Evolutionary conservation across 1,140 invertebrate genomes (phyloP).

Genomic region (Odontomachus brunneus): DNA sequence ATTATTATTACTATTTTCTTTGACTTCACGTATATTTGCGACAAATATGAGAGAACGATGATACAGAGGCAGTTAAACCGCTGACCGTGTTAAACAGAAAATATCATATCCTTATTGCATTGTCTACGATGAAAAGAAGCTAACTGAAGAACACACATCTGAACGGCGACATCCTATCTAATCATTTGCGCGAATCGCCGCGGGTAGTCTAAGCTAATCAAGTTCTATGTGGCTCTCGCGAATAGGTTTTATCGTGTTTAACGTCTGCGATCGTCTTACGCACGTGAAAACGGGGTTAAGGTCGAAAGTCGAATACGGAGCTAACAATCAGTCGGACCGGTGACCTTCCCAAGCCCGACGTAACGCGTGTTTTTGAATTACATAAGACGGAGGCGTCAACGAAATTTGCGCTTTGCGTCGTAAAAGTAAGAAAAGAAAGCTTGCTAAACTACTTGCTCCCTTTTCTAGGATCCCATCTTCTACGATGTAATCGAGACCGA

Average conservation of each 20-base stretch:
- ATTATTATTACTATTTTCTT: too few species aligned
- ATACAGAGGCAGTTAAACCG: too few species aligned
- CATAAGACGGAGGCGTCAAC: neutral
- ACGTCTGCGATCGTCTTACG: constrained; percentile 13
- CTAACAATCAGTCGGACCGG: constrained; percentile 4
- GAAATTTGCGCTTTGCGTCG: too few species aligned
- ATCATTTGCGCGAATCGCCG: constrained; percentile 25
- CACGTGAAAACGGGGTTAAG: constrained; percentile 63
- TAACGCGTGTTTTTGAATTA: neutral
- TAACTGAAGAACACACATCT: neutral
- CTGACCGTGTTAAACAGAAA: too few species aligned
- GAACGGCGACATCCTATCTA: neutral
- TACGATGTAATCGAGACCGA: too few species aligned
- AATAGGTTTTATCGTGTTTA: constrained; percentile 46
- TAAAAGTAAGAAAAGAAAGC: too few species aligned
- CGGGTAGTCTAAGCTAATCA: constrained; percentile 54
- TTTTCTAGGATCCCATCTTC: too few species aligned
- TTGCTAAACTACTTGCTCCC: too few species aligned
- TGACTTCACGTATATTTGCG: too few species aligned
- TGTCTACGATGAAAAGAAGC: too few species aligned
- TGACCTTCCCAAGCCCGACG: neutral
- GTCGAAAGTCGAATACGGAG: constrained; percentile 65
- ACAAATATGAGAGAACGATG: too few species aligned
- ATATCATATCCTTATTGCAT: too few species aligned
- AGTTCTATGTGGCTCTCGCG: constrained; percentile 30